Conservation (phyloP, 2,797 vertebrate genomes). For the Lindbergichthys nudifrons region DNA sequence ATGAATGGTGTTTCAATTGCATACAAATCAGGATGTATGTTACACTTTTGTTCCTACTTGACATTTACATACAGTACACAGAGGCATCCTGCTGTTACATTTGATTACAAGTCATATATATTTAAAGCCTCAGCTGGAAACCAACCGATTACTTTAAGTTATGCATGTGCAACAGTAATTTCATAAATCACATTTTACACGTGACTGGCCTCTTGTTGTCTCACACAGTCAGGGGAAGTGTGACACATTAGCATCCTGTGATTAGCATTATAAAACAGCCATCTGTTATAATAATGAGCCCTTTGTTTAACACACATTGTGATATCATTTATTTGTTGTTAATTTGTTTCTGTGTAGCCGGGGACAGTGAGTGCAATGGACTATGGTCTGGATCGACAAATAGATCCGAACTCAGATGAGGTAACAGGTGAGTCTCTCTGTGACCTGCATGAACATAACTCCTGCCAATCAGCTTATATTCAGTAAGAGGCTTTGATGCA, state of each 20-base stretch:
- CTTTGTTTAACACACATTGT: conserved; percentile 40
- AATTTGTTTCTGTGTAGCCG: conserved; percentile 81
- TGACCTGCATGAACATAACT: conserved; percentile 60
- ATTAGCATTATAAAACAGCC: conserved; percentile 60
- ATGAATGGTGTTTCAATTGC: no score
- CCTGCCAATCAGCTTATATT: conserved; percentile 70
- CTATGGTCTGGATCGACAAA: conserved; percentile 90
- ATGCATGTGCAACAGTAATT: background rate
- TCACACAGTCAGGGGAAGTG: background rate
- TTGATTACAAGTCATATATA: background rate
- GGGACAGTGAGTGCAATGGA: conserved; percentile 91
- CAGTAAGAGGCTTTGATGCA: conserved; percentile 76
- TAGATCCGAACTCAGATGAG: conserved; percentile 90
- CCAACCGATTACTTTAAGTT: background rate
- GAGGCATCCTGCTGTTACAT: background rate
- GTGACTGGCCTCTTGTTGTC: conserved; percentile 10
- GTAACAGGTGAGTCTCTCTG: conserved; percentile 90
- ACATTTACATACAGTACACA: background rate
- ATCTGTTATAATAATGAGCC: conserved; percentile 47
- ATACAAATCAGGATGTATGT: no score
- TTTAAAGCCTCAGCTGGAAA: conserved; percentile 3
- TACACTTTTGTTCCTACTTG: no score
- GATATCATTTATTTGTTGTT: conserved; percentile 25
- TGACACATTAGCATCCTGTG: conserved; percentile 18
- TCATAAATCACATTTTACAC: background rate